Evolutionary conservation across 2,113 vertebrate species (phyloP).

Genomic region (Oreocharis arfaki): DNA sequence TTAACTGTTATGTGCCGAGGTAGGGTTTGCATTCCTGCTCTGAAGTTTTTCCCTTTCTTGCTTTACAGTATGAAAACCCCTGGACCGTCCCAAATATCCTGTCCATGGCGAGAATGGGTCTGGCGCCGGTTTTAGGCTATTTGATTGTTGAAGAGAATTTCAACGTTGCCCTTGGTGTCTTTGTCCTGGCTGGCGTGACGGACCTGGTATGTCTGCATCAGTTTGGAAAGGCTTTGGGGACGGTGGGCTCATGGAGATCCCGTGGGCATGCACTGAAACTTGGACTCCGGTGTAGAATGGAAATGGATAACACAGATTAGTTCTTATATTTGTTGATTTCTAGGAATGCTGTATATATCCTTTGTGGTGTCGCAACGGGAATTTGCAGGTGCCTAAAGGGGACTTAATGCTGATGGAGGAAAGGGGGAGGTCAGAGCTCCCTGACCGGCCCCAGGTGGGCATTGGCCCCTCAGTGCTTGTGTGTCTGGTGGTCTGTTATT

Average conservation of each 20-base stretch:
- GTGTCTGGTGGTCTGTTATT: no score
- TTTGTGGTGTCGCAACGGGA: neutral
- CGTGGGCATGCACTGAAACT: rapidly evolving
- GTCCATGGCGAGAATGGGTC: slow-evolving; percentile 88
- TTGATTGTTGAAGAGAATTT: slow-evolving; percentile 92
- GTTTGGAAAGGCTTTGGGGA: neutral
- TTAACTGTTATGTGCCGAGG: rapidly evolving
- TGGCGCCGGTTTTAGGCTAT: slow-evolving; percentile 90
- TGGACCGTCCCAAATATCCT: slow-evolving; percentile 96
- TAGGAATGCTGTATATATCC: rapidly evolving
- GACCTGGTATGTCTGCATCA: slow-evolving; percentile 80
- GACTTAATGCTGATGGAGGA: neutral
- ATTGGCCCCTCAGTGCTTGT: neutral
- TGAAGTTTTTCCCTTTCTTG: neutral
- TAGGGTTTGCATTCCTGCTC: neutral
- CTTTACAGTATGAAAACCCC: slow-evolving; percentile 91
- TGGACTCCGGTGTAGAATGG: rapidly evolving
- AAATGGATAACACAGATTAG: neutral
- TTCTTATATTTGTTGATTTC: rapidly evolving
- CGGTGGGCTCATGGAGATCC: rapidly evolving
- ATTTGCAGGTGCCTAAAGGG: rapidly evolving
- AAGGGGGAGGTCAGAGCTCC: neutral
- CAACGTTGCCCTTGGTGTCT: slow-evolving; percentile 86
- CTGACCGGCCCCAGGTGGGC: neutral
- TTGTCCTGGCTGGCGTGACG: slow-evolving; percentile 89